Evolutionary conservation across 1,140 invertebrate species (phyloP).

Genomic region (Macrocentrus cingulum): DNA sequence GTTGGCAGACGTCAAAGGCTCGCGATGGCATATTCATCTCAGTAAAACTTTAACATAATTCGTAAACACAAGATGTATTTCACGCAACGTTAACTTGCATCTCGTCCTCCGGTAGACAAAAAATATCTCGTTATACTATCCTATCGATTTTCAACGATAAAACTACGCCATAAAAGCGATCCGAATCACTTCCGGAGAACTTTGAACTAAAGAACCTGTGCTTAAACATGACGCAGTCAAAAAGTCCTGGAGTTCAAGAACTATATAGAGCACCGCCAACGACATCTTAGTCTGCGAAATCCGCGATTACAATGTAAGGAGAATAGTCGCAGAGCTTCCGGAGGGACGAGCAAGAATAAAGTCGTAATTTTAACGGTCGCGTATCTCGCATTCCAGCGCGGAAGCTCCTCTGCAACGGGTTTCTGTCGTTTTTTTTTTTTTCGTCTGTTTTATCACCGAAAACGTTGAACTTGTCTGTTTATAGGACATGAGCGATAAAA

Average conservation of each 20-base stretch:
- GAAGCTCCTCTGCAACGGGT: conserved; percentile 7
- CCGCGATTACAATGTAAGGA: conserved; percentile 29
- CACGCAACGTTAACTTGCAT: conserved; percentile 25
- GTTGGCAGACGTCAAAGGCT: neutral
- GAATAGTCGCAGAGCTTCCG: conserved; percentile 12
- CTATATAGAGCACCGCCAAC: neutral
- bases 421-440: conserved; percentile 21
- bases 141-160: conserved; percentile 44
- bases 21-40: neutral
- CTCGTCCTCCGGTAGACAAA: conserved; percentile 1
- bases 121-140: conserved; percentile 38
- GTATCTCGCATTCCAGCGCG: conserved; percentile 34
- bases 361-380: conserved; percentile 44
- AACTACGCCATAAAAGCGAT: conserved; percentile 39
- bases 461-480: neutral
- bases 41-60: conserved; percentile 22
- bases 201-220: conserved; percentile 14
- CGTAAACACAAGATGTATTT: conserved; percentile 27
- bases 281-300: conserved; percentile 20
- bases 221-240: conserved; percentile 15
- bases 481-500: conserved; percentile 35
- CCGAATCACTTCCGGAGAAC: conserved; percentile 28
- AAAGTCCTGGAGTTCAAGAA: conserved; percentile 25
- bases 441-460: conserved; percentile 2
- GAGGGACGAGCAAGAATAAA: conserved; percentile 28